Conservation (phyloP, 2,797 vertebrate species). For the Nannoperca obscura region DNA sequence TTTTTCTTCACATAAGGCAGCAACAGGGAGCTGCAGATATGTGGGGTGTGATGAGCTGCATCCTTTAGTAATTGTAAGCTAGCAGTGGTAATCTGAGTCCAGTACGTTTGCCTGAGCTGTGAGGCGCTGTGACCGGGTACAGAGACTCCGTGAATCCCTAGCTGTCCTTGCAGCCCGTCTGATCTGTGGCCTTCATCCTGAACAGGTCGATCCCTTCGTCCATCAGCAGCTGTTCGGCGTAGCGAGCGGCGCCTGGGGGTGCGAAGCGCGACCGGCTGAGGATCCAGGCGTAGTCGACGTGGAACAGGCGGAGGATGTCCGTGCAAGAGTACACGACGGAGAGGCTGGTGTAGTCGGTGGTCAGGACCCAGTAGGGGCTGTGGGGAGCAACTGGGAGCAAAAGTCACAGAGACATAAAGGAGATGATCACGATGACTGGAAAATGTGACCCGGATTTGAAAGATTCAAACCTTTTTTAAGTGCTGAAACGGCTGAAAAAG, state of each 20-base stretch:
- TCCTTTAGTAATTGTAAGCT: background rate
- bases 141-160: conserved; percentile 9
- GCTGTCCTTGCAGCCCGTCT: conserved; percentile 75
- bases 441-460: too few relatives aligned
- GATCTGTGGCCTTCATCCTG: conserved; percentile 79
- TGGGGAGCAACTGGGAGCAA: conserved; percentile 81
- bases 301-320: conserved; percentile 80
- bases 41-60: background rate
- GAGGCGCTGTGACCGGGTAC: background rate
- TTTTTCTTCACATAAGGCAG: background rate
- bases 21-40: background rate
- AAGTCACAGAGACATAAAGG: background rate
- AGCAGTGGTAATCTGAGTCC: background rate
- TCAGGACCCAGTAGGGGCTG: conserved; percentile 82
- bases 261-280: conserved; percentile 79
- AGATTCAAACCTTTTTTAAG: background rate
- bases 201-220: conserved; percentile 75
- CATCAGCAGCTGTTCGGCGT: conserved; percentile 73
- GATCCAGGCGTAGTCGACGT: conserved; percentile 84
- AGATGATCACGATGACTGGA: background rate
- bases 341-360: conserved; percentile 81
- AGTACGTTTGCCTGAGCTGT: background rate
- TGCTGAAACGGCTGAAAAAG: background rate
- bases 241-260: conserved; percentile 50
- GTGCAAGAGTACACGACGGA: conserved; percentile 84